Evolutionary conservation across 2,797 vertebrate species (phyloP), one percentile per base, ranked within the genome.

Genomic region (Rhadinocentrus ornatus): DNA sequence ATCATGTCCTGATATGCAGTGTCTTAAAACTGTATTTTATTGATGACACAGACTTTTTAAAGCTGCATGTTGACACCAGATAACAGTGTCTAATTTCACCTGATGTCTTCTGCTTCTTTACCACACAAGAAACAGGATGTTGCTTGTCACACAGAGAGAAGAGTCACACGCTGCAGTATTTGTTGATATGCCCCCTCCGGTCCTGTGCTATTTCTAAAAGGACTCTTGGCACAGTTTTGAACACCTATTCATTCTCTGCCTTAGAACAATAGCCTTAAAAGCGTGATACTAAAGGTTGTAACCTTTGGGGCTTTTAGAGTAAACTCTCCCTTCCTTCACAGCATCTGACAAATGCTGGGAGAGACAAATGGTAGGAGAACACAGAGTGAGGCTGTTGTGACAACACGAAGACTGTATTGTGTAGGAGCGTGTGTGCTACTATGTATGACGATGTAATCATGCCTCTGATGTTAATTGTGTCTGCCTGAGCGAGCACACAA

Each of bases 321-420:
- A 87, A 91, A 91, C 86, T 54, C 74, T 89, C 71, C 66, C 61
- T 91, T 90, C 87, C 86, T 87, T 75, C 58, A 12, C 63, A 66
- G 71, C 15, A 4, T 80, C 70, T 72, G 64, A 73, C 57, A 73
- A 62, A 82, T 41, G 54, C 29, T 34, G 78, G 44, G 41, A 80
- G 76, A 86, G 76, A 86, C 66, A 74, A 83, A 68, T 9, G 4
- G 68, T 16, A 2, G 53, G 22, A 77, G 75, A 75, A 69, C 75
- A 81, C 75, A 75, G 69, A 81, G 69, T 55, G 55, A 60, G 62
- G 44, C 68, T 84, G 81, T 82, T 79, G 73, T 59, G 59, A 83
- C 60, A 80, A 41, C 6, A 7, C 60, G 78, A 71, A 74, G 77
- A 71, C 71, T 10, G 26, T 71, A 81, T 73, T 78, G 79, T 86